Evolutionary conservation across 2,888 invertebrate genomes (phyloP), one percentile per base, ranked within the genome.

Genomic region (Slavum lentiscoides): DNA sequence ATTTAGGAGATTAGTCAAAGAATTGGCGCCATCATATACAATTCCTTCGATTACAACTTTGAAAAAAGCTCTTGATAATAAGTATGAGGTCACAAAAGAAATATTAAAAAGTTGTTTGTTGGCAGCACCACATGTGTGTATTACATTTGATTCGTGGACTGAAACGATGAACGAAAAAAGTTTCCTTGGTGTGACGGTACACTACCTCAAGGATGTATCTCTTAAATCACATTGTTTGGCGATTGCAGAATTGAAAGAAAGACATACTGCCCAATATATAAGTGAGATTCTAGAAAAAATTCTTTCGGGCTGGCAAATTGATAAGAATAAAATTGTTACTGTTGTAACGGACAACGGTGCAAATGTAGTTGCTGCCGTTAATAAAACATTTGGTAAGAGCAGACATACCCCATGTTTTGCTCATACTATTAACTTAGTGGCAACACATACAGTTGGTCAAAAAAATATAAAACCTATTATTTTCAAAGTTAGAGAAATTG

Each of bases 341-440:
- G 84, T 85, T 81, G 84, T 84, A 49, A 84, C 84, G 43, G 84
- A 83, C 76, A 84, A 84, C 82, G 83, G 76, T 80, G 83, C 84
- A 58, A 84, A 84, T 83, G 84, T 84, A 84, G 82, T 84, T 39
- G 85, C 85, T 81, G 85, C 85, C 69, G 84, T 85, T 19, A 84
- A 85, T 61, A 72, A 85, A 30, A 84, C 84, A 21, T 85, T 85
- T 84, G 85, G 85, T 13, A 84, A 84, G 81, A 83, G 81, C 83
- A 84, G 83, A 83, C 85, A 85, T 82, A 84, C 85, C 19, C 84
- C 85, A 59, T 86, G 86, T 82, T 86, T 85, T 84, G 86, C 85
- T 9, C 86, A 86, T 81, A 85, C 85, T 8, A 82, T 86, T 62
- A 86, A 86, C 83, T 84, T 86, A 74, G 85, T 86, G 8, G 84